phyloP scores from a whole-genome alignment of 2,113 vertebrate species.

The Tupaia tana region DNA sequence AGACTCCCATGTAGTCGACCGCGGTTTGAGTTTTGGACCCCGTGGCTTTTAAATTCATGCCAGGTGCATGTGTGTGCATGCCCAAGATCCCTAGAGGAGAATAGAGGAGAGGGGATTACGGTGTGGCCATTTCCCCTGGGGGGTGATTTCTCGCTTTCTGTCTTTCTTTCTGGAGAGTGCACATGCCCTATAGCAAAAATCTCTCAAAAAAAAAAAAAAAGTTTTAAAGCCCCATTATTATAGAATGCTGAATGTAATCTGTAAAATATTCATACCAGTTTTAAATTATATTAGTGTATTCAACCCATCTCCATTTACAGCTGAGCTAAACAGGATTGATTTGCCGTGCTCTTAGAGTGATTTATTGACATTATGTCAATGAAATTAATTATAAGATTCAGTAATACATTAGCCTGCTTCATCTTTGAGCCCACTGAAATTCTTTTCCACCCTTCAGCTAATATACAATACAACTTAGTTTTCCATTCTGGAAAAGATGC shows the following conservation, averaged over 20 bases:
- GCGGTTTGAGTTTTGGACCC: too few relatives aligned
- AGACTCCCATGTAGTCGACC: too few relatives aligned
- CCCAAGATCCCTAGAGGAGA: too few relatives aligned
- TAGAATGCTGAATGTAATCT: constrained; percentile 29
- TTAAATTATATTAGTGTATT: background rate
- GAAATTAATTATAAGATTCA: constrained; percentile 26
- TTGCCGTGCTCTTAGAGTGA: background rate
- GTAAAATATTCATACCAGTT: background rate
- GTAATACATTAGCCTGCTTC: background rate
- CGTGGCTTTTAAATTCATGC: too few relatives aligned
- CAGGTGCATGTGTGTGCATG: too few relatives aligned
- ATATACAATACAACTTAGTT: background rate
- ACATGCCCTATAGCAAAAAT: too few relatives aligned
- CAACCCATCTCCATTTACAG: background rate
- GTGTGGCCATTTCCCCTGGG: too few relatives aligned
- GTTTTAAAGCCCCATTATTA: background rate
- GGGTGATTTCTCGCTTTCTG: too few relatives aligned
- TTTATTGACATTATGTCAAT: background rate
- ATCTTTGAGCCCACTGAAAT: constrained; percentile 25
- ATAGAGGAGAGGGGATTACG: too few relatives aligned
- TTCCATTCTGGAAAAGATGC: constrained; percentile 17
- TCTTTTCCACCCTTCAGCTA: background rate
- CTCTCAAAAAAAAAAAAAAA: background rate
- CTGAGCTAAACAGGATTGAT: background rate
- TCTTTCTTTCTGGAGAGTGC: too few relatives aligned